Percentiles rank a stretch among this genome's conserved stretches.
phyloP scores from a whole-genome alignment of 1,140 invertebrate species.

The Drosophila arawakana region DNA sequence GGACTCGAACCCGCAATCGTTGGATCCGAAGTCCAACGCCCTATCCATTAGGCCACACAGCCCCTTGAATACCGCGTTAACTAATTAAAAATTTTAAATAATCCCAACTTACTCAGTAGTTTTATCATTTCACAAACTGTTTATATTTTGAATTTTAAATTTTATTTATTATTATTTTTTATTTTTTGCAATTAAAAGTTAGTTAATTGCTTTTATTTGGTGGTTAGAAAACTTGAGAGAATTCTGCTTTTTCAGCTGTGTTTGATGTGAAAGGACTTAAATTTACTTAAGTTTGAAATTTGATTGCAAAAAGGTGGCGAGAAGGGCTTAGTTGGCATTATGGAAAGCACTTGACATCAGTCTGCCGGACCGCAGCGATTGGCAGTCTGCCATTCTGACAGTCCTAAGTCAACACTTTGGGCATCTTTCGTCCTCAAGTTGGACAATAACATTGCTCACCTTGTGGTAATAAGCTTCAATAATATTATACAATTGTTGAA shows the following conservation, averaged over 20 bases:
- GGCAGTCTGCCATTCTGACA: background rate
- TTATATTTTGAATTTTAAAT: background rate
- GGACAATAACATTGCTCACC: constrained; percentile 43
- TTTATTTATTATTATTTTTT: constrained; percentile 1
- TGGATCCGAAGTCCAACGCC: constrained; percentile 30
- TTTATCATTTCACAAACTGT: background rate
- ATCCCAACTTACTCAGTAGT: background rate
- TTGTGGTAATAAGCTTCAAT: constrained; percentile 71
- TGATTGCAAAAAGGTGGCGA: constrained; percentile 48
- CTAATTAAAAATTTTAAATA: background rate
- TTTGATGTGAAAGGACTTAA: constrained; percentile 13
- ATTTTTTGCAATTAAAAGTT: constrained; percentile 3
- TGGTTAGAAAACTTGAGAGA: background rate
- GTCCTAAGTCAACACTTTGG: constrained; percentile 66
- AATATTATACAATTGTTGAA: constrained; percentile 64
- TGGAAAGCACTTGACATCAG: constrained; percentile 42
- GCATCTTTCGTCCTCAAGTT: constrained; percentile 2
- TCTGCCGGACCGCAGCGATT: background rate
- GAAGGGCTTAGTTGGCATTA: constrained; percentile 56
- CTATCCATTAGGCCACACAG: constrained; percentile 24
- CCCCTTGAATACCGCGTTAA: background rate
- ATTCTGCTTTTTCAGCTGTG: constrained; percentile 11
- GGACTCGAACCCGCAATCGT: constrained; percentile 26
- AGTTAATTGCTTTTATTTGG: background rate
- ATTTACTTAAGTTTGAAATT: constrained; percentile 27